Evolutionary conservation across 1,140 invertebrate genomes (phyloP).

Genomic region (Trichogramma pretiosum): DNA sequence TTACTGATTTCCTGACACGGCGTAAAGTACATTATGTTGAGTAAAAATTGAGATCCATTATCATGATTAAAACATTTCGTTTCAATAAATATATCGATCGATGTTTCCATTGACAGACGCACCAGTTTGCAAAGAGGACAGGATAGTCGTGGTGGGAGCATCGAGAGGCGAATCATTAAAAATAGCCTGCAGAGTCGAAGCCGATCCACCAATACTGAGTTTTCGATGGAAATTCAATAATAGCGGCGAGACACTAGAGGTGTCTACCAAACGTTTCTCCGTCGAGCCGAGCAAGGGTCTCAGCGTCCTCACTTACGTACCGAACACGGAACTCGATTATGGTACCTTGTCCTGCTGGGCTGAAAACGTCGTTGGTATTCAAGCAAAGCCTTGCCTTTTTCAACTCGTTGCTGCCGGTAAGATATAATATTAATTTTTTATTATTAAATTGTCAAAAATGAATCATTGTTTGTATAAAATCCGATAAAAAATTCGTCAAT

Average conservation of each 20-base stretch:
- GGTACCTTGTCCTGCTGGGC: slow-evolving; percentile 71
- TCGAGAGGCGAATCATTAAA: slow-evolving; percentile 73
- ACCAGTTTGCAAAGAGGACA: slow-evolving; percentile 67
- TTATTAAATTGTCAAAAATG: background rate
- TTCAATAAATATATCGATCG: too few species aligned
- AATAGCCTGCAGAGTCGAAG: slow-evolving; percentile 77
- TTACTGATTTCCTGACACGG: too few species aligned
- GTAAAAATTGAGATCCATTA: too few species aligned
- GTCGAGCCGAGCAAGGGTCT: slow-evolving; percentile 41
- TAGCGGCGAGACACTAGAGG: slow-evolving; percentile 72
- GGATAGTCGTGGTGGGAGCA: slow-evolving; percentile 71
- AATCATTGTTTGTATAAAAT: too few species aligned
- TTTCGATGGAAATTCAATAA: slow-evolving; percentile 91
- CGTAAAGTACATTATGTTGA: too few species aligned
- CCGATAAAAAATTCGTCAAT: too few species aligned
- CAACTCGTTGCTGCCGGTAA: slow-evolving; percentile 67
- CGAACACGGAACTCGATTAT: slow-evolving; percentile 54
- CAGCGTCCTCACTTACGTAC: slow-evolving; percentile 47
- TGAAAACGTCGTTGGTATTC: slow-evolving; percentile 65
- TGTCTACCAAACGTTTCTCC: slow-evolving; percentile 61
- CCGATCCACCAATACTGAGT: slow-evolving; percentile 71
- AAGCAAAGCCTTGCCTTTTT: slow-evolving; percentile 68
- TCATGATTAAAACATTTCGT: too few species aligned
- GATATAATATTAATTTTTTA: slow-evolving; percentile 23
- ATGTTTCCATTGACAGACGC: slow-evolving; percentile 73